Percentiles rank a stretch among this genome's conserved stretches.
Conservation (phyloP, 2,113 vertebrate genomes). For the Seriola aureovittata region DNA sequence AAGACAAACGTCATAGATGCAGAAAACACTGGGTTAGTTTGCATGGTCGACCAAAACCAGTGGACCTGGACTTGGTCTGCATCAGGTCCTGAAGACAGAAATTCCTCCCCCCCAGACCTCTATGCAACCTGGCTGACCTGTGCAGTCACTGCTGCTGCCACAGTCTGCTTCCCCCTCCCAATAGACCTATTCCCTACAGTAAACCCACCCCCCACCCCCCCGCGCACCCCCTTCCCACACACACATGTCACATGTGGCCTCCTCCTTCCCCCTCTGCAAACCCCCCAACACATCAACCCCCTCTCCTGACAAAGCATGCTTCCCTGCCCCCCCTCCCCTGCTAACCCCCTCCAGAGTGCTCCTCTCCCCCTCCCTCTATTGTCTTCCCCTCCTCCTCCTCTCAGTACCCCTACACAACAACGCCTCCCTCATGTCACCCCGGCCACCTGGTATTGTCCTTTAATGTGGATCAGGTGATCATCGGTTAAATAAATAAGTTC, state of each 20-base stretch:
- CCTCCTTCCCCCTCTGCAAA: constrained; percentile 14
- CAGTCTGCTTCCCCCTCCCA: neutral
- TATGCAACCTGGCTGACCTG: neutral
- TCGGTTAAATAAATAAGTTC: neutral
- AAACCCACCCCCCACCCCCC: constrained; percentile 27
- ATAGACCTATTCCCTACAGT: constrained; percentile 15
- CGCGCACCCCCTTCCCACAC: constrained; percentile 8
- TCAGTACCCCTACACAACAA: constrained; percentile 23
- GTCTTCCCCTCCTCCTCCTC: constrained; percentile 22
- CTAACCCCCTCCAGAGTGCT: constrained; percentile 2
- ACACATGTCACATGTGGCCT: constrained; percentile 54
- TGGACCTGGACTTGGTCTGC: constrained; percentile 17
- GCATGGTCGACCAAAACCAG: neutral
- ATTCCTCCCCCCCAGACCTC: neutral
- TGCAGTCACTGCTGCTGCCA: neutral
- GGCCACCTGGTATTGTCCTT: constrained; percentile 68
- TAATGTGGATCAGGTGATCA: constrained; percentile 34
- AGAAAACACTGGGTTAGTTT: neutral
- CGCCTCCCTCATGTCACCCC: constrained; percentile 8
- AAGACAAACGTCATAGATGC: neutral
- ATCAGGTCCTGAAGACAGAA: constrained; percentile 25
- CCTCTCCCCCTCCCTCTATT: constrained; percentile 26
- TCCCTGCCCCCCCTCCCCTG: neutral
- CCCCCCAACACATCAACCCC: constrained; percentile 38
- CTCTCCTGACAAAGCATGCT: constrained; percentile 60